Percentiles rank a stretch among this genome's conserved stretches.
Conservation (phyloP, 2,113 vertebrate genomes). For the Piprites chloris region DNA sequence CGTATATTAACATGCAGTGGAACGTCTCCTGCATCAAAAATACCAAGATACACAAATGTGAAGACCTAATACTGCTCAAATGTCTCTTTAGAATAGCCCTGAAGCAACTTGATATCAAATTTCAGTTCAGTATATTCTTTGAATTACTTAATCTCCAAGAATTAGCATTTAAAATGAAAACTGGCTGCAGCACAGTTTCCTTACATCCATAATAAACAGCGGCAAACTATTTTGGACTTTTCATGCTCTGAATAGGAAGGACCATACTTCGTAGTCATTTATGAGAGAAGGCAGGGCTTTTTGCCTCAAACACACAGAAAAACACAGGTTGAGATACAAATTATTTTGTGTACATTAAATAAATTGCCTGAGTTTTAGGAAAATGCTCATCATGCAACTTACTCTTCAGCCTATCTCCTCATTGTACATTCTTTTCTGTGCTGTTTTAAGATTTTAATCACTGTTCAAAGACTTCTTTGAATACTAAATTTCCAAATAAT, state of each 20-base stretch:
- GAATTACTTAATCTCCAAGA: constrained; percentile 31
- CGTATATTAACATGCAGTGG: constrained; percentile 91
- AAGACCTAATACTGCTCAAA: background rate
- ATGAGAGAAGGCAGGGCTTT: background rate
- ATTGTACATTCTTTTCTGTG: background rate
- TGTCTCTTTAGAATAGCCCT: background rate
- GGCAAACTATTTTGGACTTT: background rate
- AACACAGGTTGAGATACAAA: background rate
- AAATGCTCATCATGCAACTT: background rate
- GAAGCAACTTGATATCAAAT: background rate
- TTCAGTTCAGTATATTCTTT: background rate
- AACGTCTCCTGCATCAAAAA: constrained; percentile 83
- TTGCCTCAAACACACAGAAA: background rate
- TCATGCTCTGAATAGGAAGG: background rate
- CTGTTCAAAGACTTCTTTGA: constrained; percentile 49
- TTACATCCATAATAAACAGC: background rate
- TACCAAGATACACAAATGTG: background rate
- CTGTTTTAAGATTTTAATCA: constrained; percentile 41
- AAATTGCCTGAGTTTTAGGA: background rate
- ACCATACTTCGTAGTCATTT: background rate
- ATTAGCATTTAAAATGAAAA: constrained; percentile 45
- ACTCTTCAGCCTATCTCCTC: background rate
- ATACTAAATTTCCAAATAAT: constrained; percentile 51
- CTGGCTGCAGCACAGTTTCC: background rate
- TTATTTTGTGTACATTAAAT: background rate